Evolutionary conservation across 1,140 invertebrate genomes (phyloP).

Genomic region (Thaumatotibia leucotreta): DNA sequence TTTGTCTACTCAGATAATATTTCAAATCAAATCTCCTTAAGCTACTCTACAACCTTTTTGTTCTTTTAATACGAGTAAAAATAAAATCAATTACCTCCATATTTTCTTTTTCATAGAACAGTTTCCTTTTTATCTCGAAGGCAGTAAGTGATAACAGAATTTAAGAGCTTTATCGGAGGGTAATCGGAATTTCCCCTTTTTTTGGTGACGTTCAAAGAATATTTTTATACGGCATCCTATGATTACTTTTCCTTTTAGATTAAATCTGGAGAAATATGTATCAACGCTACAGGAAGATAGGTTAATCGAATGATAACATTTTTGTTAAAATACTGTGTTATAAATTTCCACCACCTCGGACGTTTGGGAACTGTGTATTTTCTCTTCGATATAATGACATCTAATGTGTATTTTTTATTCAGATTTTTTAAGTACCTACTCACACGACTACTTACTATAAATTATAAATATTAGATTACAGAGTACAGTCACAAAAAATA

Average conservation of each 20-base stretch:
- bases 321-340: neutral
- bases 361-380: no score
- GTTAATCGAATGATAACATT: neutral
- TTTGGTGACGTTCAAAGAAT: constrained; percentile 27
- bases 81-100: neutral
- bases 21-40: no score
- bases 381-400: no score
- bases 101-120: neutral
- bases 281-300: constrained; percentile 15
- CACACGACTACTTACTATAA: no score
- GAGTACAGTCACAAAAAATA: no score
- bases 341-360: no score
- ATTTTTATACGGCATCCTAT: constrained; percentile 34
- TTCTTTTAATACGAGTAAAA: neutral
- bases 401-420: no score
- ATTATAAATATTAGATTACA: no score
- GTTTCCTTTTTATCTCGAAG: constrained; percentile 18
- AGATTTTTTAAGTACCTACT: no score
- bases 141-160: constrained; percentile 40
- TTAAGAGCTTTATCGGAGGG: constrained; percentile 38
- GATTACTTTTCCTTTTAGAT: constrained; percentile 20
- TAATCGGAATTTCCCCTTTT: constrained; percentile 26
- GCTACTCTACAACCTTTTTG: no score
- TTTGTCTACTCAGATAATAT: neutral
- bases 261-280: constrained; percentile 25